Percentiles rank a stretch among this genome's conserved stretches.
These are phyloP conservation scores for Sebastes itinus DNA, from an alignment of 2,797 vertebrate genomes.

Conservation along the genomic window DNA sequence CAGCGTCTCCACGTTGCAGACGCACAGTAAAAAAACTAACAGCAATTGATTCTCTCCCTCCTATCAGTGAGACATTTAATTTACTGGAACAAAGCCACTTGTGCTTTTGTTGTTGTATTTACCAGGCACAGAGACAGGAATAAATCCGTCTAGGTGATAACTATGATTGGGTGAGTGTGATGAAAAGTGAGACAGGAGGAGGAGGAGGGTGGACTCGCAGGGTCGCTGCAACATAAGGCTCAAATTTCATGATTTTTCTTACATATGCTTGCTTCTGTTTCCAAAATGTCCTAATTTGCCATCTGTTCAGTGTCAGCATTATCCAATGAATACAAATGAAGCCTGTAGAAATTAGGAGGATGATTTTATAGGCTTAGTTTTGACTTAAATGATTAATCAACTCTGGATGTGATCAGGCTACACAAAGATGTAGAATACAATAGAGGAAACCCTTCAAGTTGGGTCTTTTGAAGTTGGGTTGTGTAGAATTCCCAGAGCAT, in stretches of 20 bases:
- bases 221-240: slow-evolving; percentile 12
- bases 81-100: slow-evolving; percentile 64
- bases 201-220: neutral
- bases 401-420: neutral
- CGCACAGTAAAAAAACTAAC: slow-evolving; percentile 51
- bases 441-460: neutral
- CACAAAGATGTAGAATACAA: neutral
- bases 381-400: slow-evolving; percentile 26
- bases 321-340: slow-evolving; percentile 13
- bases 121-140: slow-evolving; percentile 48
- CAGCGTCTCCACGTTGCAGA: slow-evolving; percentile 49
- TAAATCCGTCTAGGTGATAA: slow-evolving; percentile 42
- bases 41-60: slow-evolving; percentile 56
- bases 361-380: slow-evolving; percentile 7
- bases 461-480: no score
- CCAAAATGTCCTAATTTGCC: slow-evolving; percentile 9
- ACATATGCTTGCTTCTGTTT: slow-evolving; percentile 28
- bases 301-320: slow-evolving; percentile 19
- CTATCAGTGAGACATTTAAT: slow-evolving; percentile 58
- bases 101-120: slow-evolving; percentile 55
- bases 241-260: slow-evolving; percentile 9
- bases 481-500: no score
- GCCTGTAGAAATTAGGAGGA: neutral
- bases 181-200: slow-evolving; percentile 3
- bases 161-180: slow-evolving; percentile 28